Conservation (phyloP, 37 sponge, comb jelly and placozoan species). For the Agelas oroides region DNA sequence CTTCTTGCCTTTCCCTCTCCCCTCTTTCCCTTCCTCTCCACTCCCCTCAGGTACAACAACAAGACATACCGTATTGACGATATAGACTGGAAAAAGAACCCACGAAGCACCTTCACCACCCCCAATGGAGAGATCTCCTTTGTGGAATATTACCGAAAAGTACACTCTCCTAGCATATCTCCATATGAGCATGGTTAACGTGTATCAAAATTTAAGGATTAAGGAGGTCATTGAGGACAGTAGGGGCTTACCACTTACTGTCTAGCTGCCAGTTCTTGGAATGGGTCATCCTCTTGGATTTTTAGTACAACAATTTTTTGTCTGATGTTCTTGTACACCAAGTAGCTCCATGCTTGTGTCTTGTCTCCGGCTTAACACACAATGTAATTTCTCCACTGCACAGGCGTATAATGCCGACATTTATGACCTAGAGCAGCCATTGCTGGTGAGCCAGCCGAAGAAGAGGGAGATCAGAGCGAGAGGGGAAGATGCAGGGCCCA, state of each 20-base stretch:
- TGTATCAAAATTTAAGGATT: too few relatives aligned
- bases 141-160: conserved; percentile 82
- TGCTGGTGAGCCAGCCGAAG: conserved; percentile 87
- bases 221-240: too few relatives aligned
- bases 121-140: conserved; percentile 72
- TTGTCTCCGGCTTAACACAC: too few relatives aligned
- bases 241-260: too few relatives aligned
- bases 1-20: too few relatives aligned
- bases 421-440: conserved; percentile 80
- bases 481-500: conserved; percentile 62
- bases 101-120: conserved; percentile 65
- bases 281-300: too few relatives aligned
- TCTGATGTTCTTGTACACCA: too few relatives aligned
- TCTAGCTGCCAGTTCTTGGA: too few relatives aligned
- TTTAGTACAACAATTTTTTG: too few relatives aligned
- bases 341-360: too few relatives aligned
- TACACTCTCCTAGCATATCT: background rate
- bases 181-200: background rate
- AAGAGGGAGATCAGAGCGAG: conserved; percentile 45
- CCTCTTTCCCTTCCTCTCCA: background rate
- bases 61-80: conserved; percentile 97
- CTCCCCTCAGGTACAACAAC: conserved; percentile 88
- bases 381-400: background rate
- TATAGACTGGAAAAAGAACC: conserved; percentile 89
- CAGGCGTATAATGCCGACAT: conserved; percentile 72